Evolutionary conservation across 2,797 vertebrate species (phyloP), one percentile per base, ranked within the genome.

Genomic region (Orestias chungarensis): DNA sequence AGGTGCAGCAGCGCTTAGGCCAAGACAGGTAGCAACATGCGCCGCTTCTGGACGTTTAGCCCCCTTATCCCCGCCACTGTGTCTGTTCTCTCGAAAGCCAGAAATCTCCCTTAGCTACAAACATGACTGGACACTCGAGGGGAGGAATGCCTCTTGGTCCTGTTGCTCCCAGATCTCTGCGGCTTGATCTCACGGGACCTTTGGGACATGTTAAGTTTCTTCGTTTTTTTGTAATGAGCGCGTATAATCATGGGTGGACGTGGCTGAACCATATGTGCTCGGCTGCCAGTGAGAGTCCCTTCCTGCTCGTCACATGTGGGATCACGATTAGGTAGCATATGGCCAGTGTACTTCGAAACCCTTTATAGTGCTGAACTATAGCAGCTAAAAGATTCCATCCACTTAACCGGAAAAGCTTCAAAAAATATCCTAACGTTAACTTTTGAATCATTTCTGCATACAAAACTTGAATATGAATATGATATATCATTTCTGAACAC

Each of bases 11-110:
- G 44, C 2, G 20, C 70, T 70, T 75, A 86, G 70, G 73, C 86
- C 71, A 44, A 71, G 80, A 82, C 93, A 91, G 90, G 93, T 90
- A 93, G 83, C 78, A 57, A 88, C 93, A 92, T n/a, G 93, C 83
- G 66, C 69, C 44, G 85, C 88, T 86, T 78, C 82, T 90, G 90
- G 90, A 91, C 88, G 35, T 87, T 91, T 81, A 81, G 81, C 84
- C 87, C n/a, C 82, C 83, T 70, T 74, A 80, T 90, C 83, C 88
- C 79, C 71, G 76, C 87, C 85, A 88, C 84, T 88, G 84, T 87
- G 86, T 89, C 86, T 90, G 64, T 79, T 85, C 64, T 78, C 75
- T 73, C 61, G 75, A 88, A 85, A 90, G 72, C 76, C 79, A 82
- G 71, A 91, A 87, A 78, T 85, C 76, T 86, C 71, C 70, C 67